These are phyloP conservation scores for Drosophila sp. DNA, from an alignment of 1,140 invertebrate genomes.

Conservation along the genomic window DNA sequence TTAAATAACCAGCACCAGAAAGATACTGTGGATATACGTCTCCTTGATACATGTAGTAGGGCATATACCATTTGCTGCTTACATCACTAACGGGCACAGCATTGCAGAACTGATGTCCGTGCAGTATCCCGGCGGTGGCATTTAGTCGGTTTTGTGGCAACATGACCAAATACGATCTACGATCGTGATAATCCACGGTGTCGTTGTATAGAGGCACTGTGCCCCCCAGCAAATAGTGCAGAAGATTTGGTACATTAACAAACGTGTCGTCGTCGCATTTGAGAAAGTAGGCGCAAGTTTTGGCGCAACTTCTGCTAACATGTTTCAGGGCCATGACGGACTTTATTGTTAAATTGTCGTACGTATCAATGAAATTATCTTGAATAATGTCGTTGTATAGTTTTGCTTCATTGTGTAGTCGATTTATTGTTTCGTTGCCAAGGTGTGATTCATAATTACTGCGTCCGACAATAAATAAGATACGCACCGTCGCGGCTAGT, in stretches of 20 bases:
- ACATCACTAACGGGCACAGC: conserved; percentile 89
- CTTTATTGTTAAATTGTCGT: conserved; percentile 97
- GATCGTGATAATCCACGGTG: conserved; percentile 73
- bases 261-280: conserved; percentile 95
- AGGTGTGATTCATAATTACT: conserved; percentile 47
- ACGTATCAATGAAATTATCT: conserved; percentile 94
- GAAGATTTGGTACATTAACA: conserved; percentile 89
- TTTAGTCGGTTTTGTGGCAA: conserved; percentile 64
- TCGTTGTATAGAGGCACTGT: conserved; percentile 82
- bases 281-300: conserved; percentile 88
- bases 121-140: conserved; percentile 85
- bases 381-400: conserved; percentile 92
- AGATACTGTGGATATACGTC: conserved; percentile 92
- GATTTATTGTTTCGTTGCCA: conserved; percentile 68
- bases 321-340: conserved; percentile 94
- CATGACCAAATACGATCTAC: conserved; percentile 49
- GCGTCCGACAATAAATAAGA: conserved; percentile 75
- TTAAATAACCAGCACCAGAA: conserved; percentile 93
- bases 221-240: conserved; percentile 85
- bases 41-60: conserved; percentile 91
- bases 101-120: conserved; percentile 91
- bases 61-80: conserved; percentile 93
- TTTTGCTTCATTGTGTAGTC: conserved; percentile 66
- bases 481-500: conserved; percentile 47
- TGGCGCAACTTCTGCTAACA: conserved; percentile 88